A percentile compares a stretch with the other conserved stretches of the same genome.
Evolutionary conservation across 1,140 invertebrate genomes (phyloP).

Genomic region (Pogonomyrmex barbatus): DNA sequence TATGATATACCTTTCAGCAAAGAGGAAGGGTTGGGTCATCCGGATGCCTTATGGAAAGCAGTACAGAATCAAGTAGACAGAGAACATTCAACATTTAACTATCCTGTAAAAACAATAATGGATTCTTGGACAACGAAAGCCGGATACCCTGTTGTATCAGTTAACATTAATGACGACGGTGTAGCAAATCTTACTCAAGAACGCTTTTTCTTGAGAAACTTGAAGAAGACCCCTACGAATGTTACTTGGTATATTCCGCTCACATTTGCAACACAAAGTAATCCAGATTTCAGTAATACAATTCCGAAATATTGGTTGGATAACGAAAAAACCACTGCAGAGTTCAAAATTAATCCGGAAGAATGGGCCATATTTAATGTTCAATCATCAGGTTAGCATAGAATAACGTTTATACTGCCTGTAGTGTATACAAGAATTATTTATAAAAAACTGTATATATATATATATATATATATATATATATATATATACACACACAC

Average conservation of each 20-base stretch:
- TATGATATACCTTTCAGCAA: conserved; percentile 19
- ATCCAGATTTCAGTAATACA: conserved; percentile 86
- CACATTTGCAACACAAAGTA: conserved; percentile 85
- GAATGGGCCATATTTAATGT: conserved; percentile 91
- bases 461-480: too few relatives aligned
- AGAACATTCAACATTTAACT: too few relatives aligned
- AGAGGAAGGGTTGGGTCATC: conserved; percentile 83
- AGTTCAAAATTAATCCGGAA: conserved; percentile 77
- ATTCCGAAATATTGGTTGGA: conserved; percentile 85
- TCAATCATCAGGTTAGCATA: conserved; percentile 87
- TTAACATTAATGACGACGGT: conserved; percentile 84
- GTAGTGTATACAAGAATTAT: neutral
- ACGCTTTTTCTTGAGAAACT: conserved; percentile 86
- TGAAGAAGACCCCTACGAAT: conserved; percentile 66
- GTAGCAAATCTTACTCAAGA: conserved; percentile 83
- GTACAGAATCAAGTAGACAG: conserved; percentile 80
- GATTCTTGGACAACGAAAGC: conserved; percentile 91
- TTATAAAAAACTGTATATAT: neutral
- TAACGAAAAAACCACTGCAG: conserved; percentile 70
- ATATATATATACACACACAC: too few relatives aligned
- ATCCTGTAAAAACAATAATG: conserved; percentile 86
- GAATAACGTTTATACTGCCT: neutral
- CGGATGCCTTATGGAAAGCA: conserved; percentile 88
- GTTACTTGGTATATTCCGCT: conserved; percentile 88
- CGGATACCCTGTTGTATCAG: conserved; percentile 90